Evolutionary conservation across 2,113 vertebrate species (phyloP).

Genomic region (Chaetura pelagica): DNA sequence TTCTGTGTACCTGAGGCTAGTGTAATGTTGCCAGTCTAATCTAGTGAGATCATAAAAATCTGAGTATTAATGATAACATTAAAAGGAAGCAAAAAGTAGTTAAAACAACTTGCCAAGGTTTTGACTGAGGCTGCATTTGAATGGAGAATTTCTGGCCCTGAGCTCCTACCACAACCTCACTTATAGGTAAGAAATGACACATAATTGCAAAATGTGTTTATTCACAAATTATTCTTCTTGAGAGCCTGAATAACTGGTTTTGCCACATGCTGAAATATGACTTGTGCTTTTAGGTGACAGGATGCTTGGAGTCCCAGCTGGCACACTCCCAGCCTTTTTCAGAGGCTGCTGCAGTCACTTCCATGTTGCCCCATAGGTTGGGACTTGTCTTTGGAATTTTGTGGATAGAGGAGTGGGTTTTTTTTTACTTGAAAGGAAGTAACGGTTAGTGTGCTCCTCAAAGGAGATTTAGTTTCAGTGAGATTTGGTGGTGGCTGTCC

Average conservation of each 20-base stretch:
- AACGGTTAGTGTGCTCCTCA: background rate
- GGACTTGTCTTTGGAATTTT: background rate
- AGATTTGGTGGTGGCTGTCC: background rate
- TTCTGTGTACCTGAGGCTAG: background rate
- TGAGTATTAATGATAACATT: background rate
- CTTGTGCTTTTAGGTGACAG: background rate
- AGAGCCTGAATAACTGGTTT: background rate
- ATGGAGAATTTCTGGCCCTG: background rate
- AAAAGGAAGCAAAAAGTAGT: background rate
- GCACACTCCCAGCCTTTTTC: background rate
- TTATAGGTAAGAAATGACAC: background rate
- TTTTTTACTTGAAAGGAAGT: background rate
- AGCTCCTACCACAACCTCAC: background rate
- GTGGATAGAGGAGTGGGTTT: background rate
- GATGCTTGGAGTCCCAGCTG: background rate
- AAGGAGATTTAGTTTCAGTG: background rate
- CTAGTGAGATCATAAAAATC: background rate
- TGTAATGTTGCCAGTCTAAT: background rate
- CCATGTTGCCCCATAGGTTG: accelerated
- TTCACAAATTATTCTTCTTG: background rate
- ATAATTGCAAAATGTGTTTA: background rate
- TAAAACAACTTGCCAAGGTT: background rate
- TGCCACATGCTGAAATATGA: background rate
- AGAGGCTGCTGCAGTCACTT: background rate
- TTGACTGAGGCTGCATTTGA: background rate